Conservation (phyloP, 2,888 invertebrate species). For the Altica lythri region DNA sequence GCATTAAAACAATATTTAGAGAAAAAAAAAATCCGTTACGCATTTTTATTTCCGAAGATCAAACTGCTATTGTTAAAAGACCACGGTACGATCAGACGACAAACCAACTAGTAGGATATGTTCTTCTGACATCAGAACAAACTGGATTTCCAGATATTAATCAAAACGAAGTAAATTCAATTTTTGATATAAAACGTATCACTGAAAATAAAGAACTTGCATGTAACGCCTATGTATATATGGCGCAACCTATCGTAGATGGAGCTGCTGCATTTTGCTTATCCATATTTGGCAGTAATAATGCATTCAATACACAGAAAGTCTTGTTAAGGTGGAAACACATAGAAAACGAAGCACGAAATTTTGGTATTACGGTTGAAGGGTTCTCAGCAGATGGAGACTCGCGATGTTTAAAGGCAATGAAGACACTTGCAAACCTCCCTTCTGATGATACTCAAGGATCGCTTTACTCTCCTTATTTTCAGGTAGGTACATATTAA, state of each 20-base stretch:
- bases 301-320: conserved; percentile 25
- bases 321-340: conserved; percentile 28
- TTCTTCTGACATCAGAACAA: conserved; percentile 6
- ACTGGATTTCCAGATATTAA: conserved; percentile 22
- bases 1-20: conserved; percentile 2
- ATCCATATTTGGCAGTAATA: conserved; percentile 29
- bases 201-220: conserved; percentile 13
- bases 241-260: conserved; percentile 31
- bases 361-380: conserved; percentile 27
- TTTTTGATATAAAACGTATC: conserved; percentile 23
- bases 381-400: conserved; percentile 38
- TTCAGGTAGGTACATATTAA: conserved; percentile 5
- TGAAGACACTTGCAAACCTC: conserved; percentile 20
- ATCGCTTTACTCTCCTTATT: conserved; percentile 9
- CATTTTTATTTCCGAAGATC: conserved; percentile 22
- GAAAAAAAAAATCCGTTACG: conserved; percentile 11
- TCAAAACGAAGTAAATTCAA: conserved; percentile 21
- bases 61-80: conserved; percentile 23
- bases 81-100: conserved; percentile 21
- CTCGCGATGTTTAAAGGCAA: conserved; percentile 34
- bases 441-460: not conserved
- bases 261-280: conserved; percentile 30
- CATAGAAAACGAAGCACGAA: conserved; percentile 17
- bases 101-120: conserved; percentile 27
- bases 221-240: conserved; percentile 27